Evolutionary conservation across 1,140 invertebrate genomes (phyloP).

Genomic region (Drosophila persimilis): DNA sequence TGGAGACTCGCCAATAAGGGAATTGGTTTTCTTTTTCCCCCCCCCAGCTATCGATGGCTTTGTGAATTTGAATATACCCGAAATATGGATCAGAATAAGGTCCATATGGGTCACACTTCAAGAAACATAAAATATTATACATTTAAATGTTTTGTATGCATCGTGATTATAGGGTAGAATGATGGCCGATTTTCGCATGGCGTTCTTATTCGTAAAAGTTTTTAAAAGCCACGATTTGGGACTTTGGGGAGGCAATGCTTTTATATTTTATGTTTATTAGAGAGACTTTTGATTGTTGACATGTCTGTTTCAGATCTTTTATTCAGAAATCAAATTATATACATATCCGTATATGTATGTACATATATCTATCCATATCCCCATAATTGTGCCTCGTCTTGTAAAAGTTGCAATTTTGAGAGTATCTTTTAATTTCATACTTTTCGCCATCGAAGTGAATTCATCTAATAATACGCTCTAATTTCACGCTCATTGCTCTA

Average conservation of each 20-base stretch:
- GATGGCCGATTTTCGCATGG: neutral
- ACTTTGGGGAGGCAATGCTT: conserved; percentile 55
- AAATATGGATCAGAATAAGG: too few relatives aligned
- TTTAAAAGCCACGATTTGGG: conserved; percentile 14
- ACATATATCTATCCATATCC: conserved; percentile 16
- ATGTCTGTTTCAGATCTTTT: conserved; percentile 36
- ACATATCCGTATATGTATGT: neutral
- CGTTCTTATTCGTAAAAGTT: conserved; percentile 8
- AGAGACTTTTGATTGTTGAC: conserved; percentile 75
- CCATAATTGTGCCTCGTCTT: too few relatives aligned
- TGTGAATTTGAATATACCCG: too few relatives aligned
- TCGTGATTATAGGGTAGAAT: conserved; percentile 19
- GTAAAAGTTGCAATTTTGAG: conserved; percentile 62
- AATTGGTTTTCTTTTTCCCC: neutral
- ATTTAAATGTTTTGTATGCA: too few relatives aligned
- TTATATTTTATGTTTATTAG: conserved; percentile 78
- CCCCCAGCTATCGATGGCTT: too few relatives aligned
- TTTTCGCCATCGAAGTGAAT: conserved; percentile 39
- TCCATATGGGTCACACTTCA: too few relatives aligned
- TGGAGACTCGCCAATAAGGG: conserved; percentile 1
- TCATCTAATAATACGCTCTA: conserved; percentile 74
- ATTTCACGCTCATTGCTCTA: conserved; percentile 68
- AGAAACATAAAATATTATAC: too few relatives aligned
- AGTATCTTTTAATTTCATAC: neutral
- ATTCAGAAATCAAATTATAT: conserved; percentile 45